Evolutionary conservation across 1,140 invertebrate genomes (phyloP).

Genomic region (Artemia franciscana): DNA sequence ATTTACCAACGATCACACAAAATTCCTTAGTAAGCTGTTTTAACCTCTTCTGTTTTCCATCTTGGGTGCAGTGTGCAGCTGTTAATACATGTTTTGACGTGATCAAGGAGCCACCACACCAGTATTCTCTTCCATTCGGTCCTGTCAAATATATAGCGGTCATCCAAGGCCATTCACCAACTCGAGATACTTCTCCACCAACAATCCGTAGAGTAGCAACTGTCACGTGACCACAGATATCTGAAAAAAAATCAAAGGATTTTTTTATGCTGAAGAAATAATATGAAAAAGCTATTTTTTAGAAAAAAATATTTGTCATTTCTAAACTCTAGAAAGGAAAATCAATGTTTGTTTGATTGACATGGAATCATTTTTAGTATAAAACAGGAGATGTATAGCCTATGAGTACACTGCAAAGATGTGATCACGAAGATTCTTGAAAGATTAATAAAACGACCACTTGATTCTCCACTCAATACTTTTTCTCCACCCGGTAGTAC

Average conservation of each 20-base stretch:
- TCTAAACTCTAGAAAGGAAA: too few relatives aligned
- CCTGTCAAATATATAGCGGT: conserved; percentile 74
- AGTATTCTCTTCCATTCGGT: conserved; percentile 62
- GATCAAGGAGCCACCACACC: conserved; percentile 76
- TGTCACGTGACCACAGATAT: conserved; percentile 46
- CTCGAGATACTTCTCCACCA: conserved; percentile 55
- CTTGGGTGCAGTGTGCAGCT: conserved; percentile 72
- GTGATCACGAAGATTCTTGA: too few relatives aligned
- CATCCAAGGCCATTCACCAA: conserved; percentile 77
- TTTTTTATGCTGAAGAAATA: neutral
- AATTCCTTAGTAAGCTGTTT: too few relatives aligned
- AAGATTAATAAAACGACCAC: too few relatives aligned
- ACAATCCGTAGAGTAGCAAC: conserved; percentile 59
- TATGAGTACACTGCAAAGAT: too few relatives aligned
- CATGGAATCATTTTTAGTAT: too few relatives aligned
- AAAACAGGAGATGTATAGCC: too few relatives aligned
- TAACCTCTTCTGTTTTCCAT: conserved; percentile 66
- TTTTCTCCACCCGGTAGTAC: too few relatives aligned
- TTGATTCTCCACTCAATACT: too few relatives aligned
- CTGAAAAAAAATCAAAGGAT: conserved; percentile 11
- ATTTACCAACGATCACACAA: too few relatives aligned
- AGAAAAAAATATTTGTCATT: too few relatives aligned
- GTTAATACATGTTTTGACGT: conserved; percentile 54
- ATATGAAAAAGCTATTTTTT: neutral
- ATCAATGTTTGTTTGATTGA: too few relatives aligned